Conservation (phyloP, 1,140 invertebrate species). For the Chymomyza costata region DNA sequence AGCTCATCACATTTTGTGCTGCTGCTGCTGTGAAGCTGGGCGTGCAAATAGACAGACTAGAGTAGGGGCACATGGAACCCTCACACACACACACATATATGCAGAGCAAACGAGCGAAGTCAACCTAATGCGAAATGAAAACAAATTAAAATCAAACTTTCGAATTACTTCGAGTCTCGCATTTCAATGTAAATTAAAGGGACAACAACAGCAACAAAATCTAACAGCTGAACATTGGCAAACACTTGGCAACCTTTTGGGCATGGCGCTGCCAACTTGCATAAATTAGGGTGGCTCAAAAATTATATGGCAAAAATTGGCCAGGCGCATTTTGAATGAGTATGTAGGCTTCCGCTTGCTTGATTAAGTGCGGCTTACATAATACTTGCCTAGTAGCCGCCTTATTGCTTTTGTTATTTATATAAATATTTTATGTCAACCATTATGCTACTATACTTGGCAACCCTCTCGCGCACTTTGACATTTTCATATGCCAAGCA, state of each 20-base stretch:
- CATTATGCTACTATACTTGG: no score
- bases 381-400: neutral
- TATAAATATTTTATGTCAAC: constrained; percentile 34
- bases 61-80: constrained; percentile 1
- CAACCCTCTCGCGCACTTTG: constrained; percentile 33
- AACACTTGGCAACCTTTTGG: no score
- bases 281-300: constrained; percentile 29
- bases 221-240: constrained; percentile 14
- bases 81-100: neutral
- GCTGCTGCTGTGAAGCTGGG: constrained; percentile 66
- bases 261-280: constrained; percentile 18
- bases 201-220: constrained; percentile 49
- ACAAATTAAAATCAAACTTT: constrained; percentile 75
- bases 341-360: constrained; percentile 34
- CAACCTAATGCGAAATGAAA: constrained; percentile 73
- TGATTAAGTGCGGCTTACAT: constrained; percentile 46
- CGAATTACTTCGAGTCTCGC: constrained; percentile 74
- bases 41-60: constrained; percentile 54
- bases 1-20: constrained; percentile 48
- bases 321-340: constrained; percentile 13
- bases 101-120: constrained; percentile 11
- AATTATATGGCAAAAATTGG: constrained; percentile 11
- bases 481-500: constrained; percentile 59
- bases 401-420: constrained; percentile 41
- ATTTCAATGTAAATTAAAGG: constrained; percentile 73